Conservation (phyloP, 2,797 vertebrate genomes). For the Parotocinclus haroldoi region DNA sequence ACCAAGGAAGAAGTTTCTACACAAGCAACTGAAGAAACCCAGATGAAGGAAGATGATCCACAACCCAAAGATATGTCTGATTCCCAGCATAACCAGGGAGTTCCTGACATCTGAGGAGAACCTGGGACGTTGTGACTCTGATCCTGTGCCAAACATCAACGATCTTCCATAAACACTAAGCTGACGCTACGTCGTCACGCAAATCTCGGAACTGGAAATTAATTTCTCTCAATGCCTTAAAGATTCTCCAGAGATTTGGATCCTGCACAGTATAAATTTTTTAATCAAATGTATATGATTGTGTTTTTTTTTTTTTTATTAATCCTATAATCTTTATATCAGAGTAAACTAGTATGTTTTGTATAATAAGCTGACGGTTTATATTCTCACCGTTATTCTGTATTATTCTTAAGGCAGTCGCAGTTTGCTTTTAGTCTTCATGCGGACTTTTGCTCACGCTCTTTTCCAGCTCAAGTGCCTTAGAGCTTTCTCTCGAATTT, state of each 20-base stretch:
- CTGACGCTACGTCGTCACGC: constrained; percentile 12
- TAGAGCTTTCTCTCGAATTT: constrained; percentile 23
- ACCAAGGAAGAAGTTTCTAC: constrained; percentile 11
- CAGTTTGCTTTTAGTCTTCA: constrained; percentile 43
- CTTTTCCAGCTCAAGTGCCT: constrained; percentile 38
- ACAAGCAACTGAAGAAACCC: constrained; percentile 3
- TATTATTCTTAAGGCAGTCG: constrained; percentile 48
- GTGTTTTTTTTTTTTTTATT: constrained; percentile 42
- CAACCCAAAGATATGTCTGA: constrained; percentile 28
- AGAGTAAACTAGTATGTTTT: constrained; percentile 45
- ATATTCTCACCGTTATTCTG: constrained; percentile 47
- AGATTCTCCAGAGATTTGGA: constrained; percentile 35
- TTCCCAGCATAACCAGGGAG: constrained; percentile 4
- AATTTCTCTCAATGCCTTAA: constrained; percentile 48
- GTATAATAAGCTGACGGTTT: constrained; percentile 45
- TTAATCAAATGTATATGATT: constrained; percentile 47
- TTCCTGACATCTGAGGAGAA: not conserved
- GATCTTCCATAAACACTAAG: constrained; percentile 44
- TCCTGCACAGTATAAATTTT: constrained; percentile 48
- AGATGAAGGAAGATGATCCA: constrained; percentile 14
- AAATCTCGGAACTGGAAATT: constrained; percentile 23
- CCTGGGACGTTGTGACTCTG: not conserved
- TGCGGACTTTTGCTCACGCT: constrained; percentile 14
- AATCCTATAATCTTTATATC: constrained; percentile 52
- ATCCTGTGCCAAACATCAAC: constrained; percentile 44